Base-by-base conservation (phyloP, 2,113 vertebrate genomes). In the Melospiza georgiana region DNA sequence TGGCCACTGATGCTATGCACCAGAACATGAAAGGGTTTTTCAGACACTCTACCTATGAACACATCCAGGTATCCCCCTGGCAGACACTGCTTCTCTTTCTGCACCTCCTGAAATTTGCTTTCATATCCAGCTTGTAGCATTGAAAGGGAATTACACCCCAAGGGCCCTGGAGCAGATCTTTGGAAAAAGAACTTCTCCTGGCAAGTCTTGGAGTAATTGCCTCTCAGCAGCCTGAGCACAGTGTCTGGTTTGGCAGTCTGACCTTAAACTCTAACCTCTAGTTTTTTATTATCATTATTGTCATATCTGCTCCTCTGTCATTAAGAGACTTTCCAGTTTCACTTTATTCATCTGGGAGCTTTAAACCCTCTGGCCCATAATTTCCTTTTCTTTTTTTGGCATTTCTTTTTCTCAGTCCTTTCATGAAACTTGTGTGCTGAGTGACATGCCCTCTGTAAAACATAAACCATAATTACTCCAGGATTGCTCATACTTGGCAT, bases 401-500 rank as follows among this genome's bases (percentile, higher is more conserved):
- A 68, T 94, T 92, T 91, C 59, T 94, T 94, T 89, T 89, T 83
- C 85, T 94, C 77, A 69, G 93, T 93, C 94, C 85, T 92, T 96
- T 96, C 94, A 86, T 95, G 96, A 89, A 93, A 79, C 81, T 81
- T 43, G 63, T 96, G 90, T 94, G 87, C 82, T 95, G 91, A 94
- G 33, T 89, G 94, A 95, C 91, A 92, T 97, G 94, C 94, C 94
- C 94, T 93, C 89, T 86, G 83, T 95, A 96, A 93, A 95, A 75
- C 75, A 82, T 59, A 94, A 91, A 67, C 93, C 95, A 61, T 97
- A 95, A 96, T 96, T 95, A 93, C 84, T 84, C 54, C 19, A 74
- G 79, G 90, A 95, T 94, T 93, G 90, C 87, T 96, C 93, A 92
- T 97, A 89, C 87, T 96, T 92, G 94, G 94, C 96, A 96, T 96